phyloP scores from a whole-genome alignment of 2,113 vertebrate genomes.

The Ahaetulla prasina region DNA sequence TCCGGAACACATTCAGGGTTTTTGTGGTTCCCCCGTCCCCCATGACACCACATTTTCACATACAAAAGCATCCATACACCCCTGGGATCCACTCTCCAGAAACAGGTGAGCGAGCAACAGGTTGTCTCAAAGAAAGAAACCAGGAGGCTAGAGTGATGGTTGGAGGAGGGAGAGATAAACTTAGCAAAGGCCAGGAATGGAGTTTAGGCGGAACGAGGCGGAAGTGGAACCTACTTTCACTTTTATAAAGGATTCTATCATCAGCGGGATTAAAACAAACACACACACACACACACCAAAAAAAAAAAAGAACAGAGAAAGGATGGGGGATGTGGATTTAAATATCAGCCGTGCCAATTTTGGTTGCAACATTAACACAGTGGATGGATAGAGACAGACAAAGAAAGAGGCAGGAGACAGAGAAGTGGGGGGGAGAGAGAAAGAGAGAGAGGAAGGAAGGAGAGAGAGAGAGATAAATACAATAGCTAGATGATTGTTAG shows the following conservation, averaged over 20 bases:
- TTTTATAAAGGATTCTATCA: neutral
- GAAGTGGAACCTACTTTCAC: neutral
- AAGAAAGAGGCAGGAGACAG: neutral
- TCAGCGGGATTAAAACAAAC: neutral
- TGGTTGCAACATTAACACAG: neutral
- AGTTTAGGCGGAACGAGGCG: neutral
- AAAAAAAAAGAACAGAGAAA: neutral
- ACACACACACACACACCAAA: too few species aligned
- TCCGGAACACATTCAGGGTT: slow-evolving; percentile 8
- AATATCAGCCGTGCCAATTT: neutral
- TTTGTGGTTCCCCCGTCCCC: neutral
- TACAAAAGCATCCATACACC: too few species aligned
- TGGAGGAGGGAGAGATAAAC: too few species aligned
- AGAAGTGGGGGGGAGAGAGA: too few species aligned
- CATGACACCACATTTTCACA: neutral
- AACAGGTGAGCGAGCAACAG: neutral
- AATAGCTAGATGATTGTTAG: too few species aligned
- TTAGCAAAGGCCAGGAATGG: neutral
- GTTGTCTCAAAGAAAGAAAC: neutral
- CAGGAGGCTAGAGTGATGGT: too few species aligned
- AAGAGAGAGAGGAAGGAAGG: too few species aligned
- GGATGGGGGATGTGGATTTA: neutral
- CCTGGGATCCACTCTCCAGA: neutral
- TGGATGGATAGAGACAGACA: neutral
- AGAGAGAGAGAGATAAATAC: too few species aligned